phyloP scores from a whole-genome alignment of 2,888 invertebrate genomes.

The Agonopterix subpropinquella region DNA sequence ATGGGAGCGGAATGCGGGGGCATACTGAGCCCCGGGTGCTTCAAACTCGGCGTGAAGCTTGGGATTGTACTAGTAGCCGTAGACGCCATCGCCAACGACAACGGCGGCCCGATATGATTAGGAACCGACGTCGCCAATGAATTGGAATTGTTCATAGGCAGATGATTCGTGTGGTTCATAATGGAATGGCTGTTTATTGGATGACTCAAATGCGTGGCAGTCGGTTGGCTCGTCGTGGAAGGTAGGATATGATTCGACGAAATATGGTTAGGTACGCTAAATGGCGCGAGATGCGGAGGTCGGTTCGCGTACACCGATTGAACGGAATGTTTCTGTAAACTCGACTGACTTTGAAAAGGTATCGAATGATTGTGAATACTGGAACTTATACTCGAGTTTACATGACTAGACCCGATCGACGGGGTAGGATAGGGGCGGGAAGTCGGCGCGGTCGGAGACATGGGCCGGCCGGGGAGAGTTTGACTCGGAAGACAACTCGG shows the following conservation, averaged over 20 bases:
- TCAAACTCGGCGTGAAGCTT: constrained; percentile 49
- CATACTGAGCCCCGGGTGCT: constrained; percentile 48
- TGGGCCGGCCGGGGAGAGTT: constrained; percentile 46
- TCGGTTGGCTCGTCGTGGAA: constrained; percentile 49
- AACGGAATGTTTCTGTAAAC: constrained; percentile 71
- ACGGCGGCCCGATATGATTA: constrained; percentile 44
- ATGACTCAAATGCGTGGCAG: constrained; percentile 57
- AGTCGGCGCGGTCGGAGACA: constrained; percentile 49
- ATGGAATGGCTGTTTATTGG: constrained; percentile 57
- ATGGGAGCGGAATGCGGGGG: constrained; percentile 36
- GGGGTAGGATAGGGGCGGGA: constrained; percentile 59
- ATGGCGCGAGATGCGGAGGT: constrained; percentile 60
- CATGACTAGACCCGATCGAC: constrained; percentile 71
- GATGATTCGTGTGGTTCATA: constrained; percentile 47
- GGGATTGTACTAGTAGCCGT: constrained; percentile 47
- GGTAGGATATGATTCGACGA: constrained; percentile 75
- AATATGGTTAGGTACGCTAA: constrained; percentile 58
- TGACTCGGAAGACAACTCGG: constrained; percentile 65
- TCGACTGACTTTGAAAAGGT: constrained; percentile 63
- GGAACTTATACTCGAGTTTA: constrained; percentile 65
- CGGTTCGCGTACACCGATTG: constrained; percentile 55
- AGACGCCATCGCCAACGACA: constrained; percentile 39
- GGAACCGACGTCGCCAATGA: constrained; percentile 41
- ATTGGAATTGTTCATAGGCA: constrained; percentile 40
- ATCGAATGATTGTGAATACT: constrained; percentile 62